Percentiles rank a stretch among this genome's conserved stretches.
Evolutionary conservation across 2,797 vertebrate genomes (phyloP).

Genomic region (Sitta carolinensis): DNA sequence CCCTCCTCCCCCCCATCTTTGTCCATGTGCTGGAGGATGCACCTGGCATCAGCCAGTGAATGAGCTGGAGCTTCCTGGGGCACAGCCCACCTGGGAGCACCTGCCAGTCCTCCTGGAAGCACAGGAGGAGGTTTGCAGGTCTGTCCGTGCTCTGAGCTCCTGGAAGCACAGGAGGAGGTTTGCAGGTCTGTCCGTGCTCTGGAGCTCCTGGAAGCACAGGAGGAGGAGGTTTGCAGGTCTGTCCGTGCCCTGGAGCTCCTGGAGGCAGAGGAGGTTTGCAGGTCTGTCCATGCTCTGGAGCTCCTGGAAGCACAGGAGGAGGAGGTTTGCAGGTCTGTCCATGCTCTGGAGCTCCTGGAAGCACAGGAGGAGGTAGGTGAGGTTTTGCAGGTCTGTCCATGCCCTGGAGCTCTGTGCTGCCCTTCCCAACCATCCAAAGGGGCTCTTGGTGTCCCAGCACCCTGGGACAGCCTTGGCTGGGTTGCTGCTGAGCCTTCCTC

Average conservation of each 20-base stretch:
- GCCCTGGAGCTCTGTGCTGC: not conserved
- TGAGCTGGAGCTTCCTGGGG: not conserved
- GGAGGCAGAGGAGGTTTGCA: not conserved
- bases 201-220: not conserved
- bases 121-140: not conserved
- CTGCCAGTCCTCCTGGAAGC: rapidly evolving
- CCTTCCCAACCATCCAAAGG: rapidly evolving
- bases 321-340: not conserved
- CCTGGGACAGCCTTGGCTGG: rapidly evolving
- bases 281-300: not conserved
- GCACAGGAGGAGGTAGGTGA: not conserved
- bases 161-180: not conserved
- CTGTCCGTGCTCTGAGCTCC: not conserved
- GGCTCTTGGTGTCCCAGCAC: rapidly evolving
- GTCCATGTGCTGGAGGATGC: slow-evolving; percentile 18
- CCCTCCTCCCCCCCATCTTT: not conserved
- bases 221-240: not conserved
- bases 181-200: not conserved
- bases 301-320: not conserved
- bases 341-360: not conserved
- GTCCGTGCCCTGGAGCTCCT: not conserved
- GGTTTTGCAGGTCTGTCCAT: not conserved
- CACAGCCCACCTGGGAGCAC: not conserved
- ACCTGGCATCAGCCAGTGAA: slow-evolving; percentile 4
- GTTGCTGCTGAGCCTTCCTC: not conserved